A percentile compares a stretch with the other conserved stretches of the same genome.
Conservation (phyloP, 2,797 vertebrate genomes). For the Chrysocyon brachyurus region DNA sequence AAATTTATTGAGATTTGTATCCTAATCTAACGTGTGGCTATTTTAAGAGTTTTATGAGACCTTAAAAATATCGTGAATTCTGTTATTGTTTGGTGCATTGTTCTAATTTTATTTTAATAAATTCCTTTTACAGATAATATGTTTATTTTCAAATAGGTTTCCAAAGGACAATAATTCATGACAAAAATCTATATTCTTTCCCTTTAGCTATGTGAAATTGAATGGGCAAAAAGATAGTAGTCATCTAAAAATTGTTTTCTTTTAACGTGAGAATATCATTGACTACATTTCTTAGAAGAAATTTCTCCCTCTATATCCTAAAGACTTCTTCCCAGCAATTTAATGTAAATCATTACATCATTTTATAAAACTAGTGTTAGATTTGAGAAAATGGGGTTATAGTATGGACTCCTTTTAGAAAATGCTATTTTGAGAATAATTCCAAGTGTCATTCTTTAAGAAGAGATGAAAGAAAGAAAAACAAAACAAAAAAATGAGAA, state of each 20-base stretch:
- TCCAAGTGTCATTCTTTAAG: not conserved
- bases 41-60: not conserved
- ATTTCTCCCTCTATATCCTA: not conserved
- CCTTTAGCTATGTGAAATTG: not conserved
- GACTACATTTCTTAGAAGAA: not conserved
- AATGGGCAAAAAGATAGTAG: not conserved
- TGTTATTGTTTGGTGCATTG: not conserved
- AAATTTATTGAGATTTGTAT: not conserved
- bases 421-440: slow-evolving; percentile 34
- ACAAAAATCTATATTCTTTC: not conserved
- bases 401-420: not conserved
- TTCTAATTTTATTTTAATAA: slow-evolving; percentile 23
- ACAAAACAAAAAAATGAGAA: not conserved
- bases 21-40: not conserved
- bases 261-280: not conserved
- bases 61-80: not conserved
- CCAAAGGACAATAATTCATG: not conserved
- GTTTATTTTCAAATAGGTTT: slow-evolving; percentile 29
- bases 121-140: not conserved
- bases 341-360: not conserved
- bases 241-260: not conserved
- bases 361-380: not conserved
- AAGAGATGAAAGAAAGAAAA: not conserved
- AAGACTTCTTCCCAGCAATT: not conserved
- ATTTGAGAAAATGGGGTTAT: not conserved